A percentile compares a stretch with the other conserved stretches of the same genome.
Conservation (phyloP, 2,797 vertebrate species). For the Pagetopsis macropterus region DNA sequence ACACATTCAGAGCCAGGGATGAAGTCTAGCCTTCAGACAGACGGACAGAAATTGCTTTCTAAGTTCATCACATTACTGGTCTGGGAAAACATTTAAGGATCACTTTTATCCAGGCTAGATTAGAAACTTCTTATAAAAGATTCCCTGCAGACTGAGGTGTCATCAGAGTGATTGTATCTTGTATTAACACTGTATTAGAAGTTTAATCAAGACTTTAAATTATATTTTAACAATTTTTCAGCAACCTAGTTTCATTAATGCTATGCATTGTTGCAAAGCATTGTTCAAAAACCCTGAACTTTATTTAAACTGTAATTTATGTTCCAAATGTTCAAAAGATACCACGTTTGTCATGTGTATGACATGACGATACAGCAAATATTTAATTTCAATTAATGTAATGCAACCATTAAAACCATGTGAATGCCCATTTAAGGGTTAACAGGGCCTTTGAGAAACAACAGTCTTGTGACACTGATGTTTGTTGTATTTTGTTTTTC, state of each 20-base stretch:
- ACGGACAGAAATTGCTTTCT: conserved; percentile 25
- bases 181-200: background rate
- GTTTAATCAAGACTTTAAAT: background rate
- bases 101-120: conserved; percentile 5
- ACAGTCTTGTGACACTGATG: background rate
- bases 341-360: background rate
- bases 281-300: background rate
- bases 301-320: background rate
- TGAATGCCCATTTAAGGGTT: background rate
- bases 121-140: background rate
- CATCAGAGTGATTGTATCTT: background rate
- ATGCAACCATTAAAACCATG: background rate
- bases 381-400: background rate
- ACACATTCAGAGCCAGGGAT: conserved; percentile 71
- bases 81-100: conserved; percentile 20
- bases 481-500: conserved; percentile 40
- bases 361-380: background rate
- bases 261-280: background rate
- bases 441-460: background rate
- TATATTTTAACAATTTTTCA: background rate
- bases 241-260: background rate
- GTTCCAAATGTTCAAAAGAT: background rate
- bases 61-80: conserved; percentile 24
- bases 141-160: background rate
- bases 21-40: conserved; percentile 13